Conservation (phyloP, 1,140 invertebrate species). For the Bactericera cockerelli region DNA sequence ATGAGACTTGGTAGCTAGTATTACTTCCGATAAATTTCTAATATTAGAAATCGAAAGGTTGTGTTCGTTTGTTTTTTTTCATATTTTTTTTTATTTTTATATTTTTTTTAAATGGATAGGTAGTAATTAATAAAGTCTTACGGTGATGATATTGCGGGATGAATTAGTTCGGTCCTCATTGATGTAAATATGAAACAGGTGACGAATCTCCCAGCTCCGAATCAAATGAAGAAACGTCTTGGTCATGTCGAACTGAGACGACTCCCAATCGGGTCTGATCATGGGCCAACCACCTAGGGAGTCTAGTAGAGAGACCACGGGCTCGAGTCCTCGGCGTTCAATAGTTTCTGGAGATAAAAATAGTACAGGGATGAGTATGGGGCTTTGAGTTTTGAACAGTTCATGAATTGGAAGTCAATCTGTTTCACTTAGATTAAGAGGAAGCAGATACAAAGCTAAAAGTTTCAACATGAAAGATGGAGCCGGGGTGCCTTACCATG, state of each 20-base stretch:
- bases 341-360: constrained; percentile 24
- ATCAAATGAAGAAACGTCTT: constrained; percentile 21
- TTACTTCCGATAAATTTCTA: no score
- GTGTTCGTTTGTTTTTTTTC: no score
- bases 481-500: no score
- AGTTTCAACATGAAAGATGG: no score
- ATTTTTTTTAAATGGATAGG: no score
- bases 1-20: no score
- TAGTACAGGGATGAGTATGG: background rate
- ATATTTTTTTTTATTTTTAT: no score
- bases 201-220: constrained; percentile 16
- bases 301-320: constrained; percentile 26
- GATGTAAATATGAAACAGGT: constrained; percentile 24
- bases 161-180: constrained; percentile 27
- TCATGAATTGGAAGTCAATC: no score
- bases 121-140: no score
- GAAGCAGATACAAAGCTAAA: no score
- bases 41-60: no score
- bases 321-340: constrained; percentile 24
- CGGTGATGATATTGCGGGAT: constrained; percentile 23
- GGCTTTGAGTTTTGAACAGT: background rate
- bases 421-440: no score
- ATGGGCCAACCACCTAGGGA: constrained; percentile 32
- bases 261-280: constrained; percentile 22
- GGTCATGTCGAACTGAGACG: constrained; percentile 24